Percentiles rank a stretch among this genome's conserved stretches.
Evolutionary conservation across 2,797 vertebrate genomes (phyloP).

Genomic region (Dipus sagitta): DNA sequence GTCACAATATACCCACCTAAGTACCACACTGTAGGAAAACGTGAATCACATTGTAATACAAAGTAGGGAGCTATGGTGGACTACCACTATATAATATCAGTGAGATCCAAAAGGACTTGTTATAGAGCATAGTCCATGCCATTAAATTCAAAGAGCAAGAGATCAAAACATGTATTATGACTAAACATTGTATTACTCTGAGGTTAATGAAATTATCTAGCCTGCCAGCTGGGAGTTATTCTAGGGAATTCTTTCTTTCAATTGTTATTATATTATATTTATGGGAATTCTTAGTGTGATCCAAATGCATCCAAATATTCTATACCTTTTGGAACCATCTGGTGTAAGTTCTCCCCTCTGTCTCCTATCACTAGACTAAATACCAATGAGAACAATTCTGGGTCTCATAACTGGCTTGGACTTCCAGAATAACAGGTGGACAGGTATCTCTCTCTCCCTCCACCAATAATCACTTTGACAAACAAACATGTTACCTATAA

Average conservation of each 20-base stretch:
- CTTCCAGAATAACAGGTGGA: not conserved
- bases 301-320: not conserved
- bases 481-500: no score
- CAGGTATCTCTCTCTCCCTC: no score
- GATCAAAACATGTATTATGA: not conserved
- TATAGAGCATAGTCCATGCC: not conserved
- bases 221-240: not conserved
- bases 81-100: not conserved
- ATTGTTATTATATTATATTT: no score
- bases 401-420: not conserved
- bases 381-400: not conserved
- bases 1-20: not conserved
- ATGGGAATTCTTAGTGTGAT: not conserved
- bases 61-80: not conserved
- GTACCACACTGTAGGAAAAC: not conserved
- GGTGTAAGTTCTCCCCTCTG: not conserved
- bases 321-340: not conserved
- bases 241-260: not conserved
- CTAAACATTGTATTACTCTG: not conserved
- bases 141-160: not conserved
- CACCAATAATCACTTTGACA: no score
- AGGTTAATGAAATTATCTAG: constrained; percentile 23
- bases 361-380: no score
- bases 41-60: not conserved
- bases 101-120: not conserved